Evolutionary conservation across 2,797 vertebrate species (phyloP).

Genomic region (Telmatherina bonti): DNA sequence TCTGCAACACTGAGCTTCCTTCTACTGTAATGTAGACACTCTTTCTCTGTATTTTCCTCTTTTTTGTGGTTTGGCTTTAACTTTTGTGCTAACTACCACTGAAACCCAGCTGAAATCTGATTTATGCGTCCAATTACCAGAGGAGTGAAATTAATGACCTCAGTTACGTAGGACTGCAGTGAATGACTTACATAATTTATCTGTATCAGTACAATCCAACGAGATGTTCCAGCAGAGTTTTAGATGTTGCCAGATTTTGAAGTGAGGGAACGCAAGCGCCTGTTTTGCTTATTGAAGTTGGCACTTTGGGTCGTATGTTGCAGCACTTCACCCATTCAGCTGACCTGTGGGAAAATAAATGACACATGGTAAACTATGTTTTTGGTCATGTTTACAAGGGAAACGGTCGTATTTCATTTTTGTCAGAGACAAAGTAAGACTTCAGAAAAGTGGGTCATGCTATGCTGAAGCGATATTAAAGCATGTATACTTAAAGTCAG

Average conservation of each 20-base stretch:
- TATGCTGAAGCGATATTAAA: slow-evolving; percentile 25
- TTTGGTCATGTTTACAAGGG: slow-evolving; percentile 34
- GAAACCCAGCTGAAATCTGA: slow-evolving; percentile 31
- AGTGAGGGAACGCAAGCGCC: neutral
- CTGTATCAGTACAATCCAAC: slow-evolving; percentile 8
- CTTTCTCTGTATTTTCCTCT: slow-evolving; percentile 43
- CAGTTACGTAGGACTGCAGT: slow-evolving; percentile 8
- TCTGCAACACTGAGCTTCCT: slow-evolving; percentile 49
- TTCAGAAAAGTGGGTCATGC: slow-evolving; percentile 25
- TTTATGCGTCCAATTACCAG: slow-evolving; percentile 18
- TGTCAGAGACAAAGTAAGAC: slow-evolving; percentile 13
- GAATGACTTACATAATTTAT: slow-evolving; percentile 6
- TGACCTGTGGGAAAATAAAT: slow-evolving; percentile 42
- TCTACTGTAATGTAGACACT: slow-evolving; percentile 33
- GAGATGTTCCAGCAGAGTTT: slow-evolving; percentile 11
- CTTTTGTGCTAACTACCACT: slow-evolving; percentile 40
- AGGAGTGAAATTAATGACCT: slow-evolving; percentile 30
- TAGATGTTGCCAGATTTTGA: slow-evolving; percentile 8
- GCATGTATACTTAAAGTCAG: slow-evolving; percentile 1
- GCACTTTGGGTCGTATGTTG: slow-evolving; percentile 22
- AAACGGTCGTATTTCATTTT: neutral
- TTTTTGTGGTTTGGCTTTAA: slow-evolving; percentile 44
- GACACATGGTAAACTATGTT: slow-evolving; percentile 16
- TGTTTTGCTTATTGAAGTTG: slow-evolving; percentile 14
- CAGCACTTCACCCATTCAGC: slow-evolving; percentile 38